phyloP scores from a whole-genome alignment of 2,113 vertebrate species.

The Probosciger aterrimus region DNA sequence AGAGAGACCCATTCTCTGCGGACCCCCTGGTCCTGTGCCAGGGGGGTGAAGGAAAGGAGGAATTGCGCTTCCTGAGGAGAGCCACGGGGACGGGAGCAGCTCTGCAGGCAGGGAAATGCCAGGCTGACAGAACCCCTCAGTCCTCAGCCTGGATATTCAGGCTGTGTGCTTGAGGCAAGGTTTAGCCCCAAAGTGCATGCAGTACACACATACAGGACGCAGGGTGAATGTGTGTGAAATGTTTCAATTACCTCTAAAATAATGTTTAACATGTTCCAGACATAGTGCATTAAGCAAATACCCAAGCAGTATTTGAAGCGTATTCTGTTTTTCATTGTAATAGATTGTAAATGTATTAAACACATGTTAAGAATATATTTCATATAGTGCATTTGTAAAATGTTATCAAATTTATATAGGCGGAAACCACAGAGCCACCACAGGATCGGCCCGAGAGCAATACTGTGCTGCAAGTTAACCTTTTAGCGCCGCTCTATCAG shows the following conservation, averaged over 20 bases:
- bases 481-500: slow-evolving; percentile 73
- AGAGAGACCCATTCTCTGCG: background rate
- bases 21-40: background rate
- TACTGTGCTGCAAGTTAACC: slow-evolving; percentile 67
- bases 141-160: background rate
- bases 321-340: slow-evolving; percentile 78
- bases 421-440: slow-evolving; percentile 74
- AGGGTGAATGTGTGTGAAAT: slow-evolving; percentile 74
- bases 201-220: slow-evolving; percentile 18
- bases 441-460: slow-evolving; percentile 62
- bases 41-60: background rate
- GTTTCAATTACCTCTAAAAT: slow-evolving; percentile 82
- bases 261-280: slow-evolving; percentile 80
- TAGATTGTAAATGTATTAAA: slow-evolving; percentile 75
- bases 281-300: slow-evolving; percentile 63
- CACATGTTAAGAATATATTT: slow-evolving; percentile 82
- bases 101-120: background rate
- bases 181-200: background rate
- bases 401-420: slow-evolving; percentile 80
- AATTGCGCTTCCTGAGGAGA: background rate
- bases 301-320: slow-evolving; percentile 61
- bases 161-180: background rate
- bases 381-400: slow-evolving; percentile 81
- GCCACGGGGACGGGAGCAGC: background rate
- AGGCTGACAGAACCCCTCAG: background rate